phyloP scores from a whole-genome alignment of 2,113 vertebrate species.

The Callithrix jacchus region DNA sequence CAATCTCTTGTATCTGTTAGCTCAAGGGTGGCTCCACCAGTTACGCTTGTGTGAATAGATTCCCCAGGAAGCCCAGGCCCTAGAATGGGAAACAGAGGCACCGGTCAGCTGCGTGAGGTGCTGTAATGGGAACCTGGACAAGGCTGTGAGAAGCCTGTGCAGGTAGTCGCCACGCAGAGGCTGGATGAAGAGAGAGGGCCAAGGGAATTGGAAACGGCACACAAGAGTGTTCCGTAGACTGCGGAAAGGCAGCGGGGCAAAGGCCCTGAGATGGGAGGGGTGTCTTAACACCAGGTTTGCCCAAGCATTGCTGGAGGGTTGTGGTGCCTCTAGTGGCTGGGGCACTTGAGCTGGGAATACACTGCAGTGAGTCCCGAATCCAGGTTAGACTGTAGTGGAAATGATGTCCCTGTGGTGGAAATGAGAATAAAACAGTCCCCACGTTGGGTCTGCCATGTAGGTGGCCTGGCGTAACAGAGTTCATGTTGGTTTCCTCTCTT shows the following conservation, averaged over 20 bases:
- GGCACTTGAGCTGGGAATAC: neutral
- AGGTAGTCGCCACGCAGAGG: neutral
- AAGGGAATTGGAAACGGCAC: neutral
- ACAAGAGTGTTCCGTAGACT: no score
- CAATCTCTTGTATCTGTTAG: no score
- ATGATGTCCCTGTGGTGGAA: neutral
- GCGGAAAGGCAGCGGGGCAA: rapidly evolving
- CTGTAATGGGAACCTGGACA: rapidly evolving
- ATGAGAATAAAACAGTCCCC: neutral
- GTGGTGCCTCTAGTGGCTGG: neutral
- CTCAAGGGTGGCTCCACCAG: neutral
- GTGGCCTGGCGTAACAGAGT: neutral
- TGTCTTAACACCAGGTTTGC: neutral
- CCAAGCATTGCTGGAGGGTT: no score
- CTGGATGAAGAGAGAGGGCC: neutral
- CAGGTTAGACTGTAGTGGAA: neutral
- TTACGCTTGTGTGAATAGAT: neutral
- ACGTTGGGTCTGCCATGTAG: no score
- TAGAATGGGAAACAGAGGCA: neutral
- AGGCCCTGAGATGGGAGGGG: neutral
- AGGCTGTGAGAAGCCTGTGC: neutral
- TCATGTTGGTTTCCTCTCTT: neutral
- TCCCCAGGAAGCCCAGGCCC: neutral
- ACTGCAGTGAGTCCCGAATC: neutral
- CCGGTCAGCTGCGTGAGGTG: neutral